Evolutionary conservation across 2,888 invertebrate species (phyloP), one percentile per base, ranked within the genome.

Genomic region (Hymenopus coronatus): DNA sequence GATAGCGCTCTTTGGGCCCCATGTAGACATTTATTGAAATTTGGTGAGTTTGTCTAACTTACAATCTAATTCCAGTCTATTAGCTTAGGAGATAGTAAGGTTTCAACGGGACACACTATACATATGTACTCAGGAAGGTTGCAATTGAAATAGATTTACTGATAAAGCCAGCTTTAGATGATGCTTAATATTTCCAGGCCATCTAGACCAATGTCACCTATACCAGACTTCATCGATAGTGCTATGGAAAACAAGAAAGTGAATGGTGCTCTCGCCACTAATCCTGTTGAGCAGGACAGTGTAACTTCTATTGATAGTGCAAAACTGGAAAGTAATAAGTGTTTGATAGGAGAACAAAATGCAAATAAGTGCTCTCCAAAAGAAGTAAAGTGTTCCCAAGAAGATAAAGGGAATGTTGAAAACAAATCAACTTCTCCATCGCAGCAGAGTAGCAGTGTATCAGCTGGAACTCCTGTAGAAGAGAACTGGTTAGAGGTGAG

Each of bases 191-290:
- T 70, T 88, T 89, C 4, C 91, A 96, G 96, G 91, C 95, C 96
- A 82, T 96, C 96, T 0, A 94, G 96, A 90, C 96, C 96, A 0
- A 95, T 96, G 94, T 96, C 96, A 25, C 96, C 96, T 0, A 96
- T 96, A 93, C 96, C 96, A 0, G 95, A 95, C 90, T 96, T 95
- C 90, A 95, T 94, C 91, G 91, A 93, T 90, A 90, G 92, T 84
- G 93, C 93, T 85, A 92, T 28, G 28, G 86, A 70, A 81, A 81
- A 92, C 28, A 84, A 30, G 25, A 82, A 85, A 30, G 25, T 70
- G 54, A 70, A 70, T 25, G 54, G 54, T 70, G 1, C 15, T 1
- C 54, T 20, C 4, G 6, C 20, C 3, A 4, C 20, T 20, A 90
- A 90, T n/a, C 86, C 83, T 25, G 83, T 30, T 28, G 25, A 83